Evolutionary conservation across 1,140 invertebrate species (phyloP).

Genomic region (Leptinotarsa undecemlineata): DNA sequence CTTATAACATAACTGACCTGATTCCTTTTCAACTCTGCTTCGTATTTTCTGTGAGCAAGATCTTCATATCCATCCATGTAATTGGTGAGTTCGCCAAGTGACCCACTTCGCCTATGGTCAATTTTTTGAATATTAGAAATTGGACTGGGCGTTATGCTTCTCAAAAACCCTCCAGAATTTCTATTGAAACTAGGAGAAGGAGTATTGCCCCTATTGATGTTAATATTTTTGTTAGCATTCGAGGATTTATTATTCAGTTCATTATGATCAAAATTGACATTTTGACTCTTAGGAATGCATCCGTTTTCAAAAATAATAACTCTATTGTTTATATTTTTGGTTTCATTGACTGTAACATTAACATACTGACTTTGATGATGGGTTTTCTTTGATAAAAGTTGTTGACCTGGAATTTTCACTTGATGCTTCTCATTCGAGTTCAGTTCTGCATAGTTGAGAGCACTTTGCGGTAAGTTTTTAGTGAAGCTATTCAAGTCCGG

Average conservation of each 20-base stretch:
- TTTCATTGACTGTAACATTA: slow-evolving; percentile 52
- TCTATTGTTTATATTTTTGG: slow-evolving; percentile 52
- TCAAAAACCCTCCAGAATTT: slow-evolving; percentile 52
- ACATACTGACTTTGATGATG: slow-evolving; percentile 50
- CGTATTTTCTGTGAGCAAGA: slow-evolving; percentile 56
- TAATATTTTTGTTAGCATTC: slow-evolving; percentile 46
- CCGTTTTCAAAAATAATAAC: slow-evolving; percentile 54
- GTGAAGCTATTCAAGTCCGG: slow-evolving; percentile 57
- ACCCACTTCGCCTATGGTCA: slow-evolving; percentile 52
- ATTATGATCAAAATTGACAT: slow-evolving; percentile 48
- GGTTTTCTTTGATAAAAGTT: slow-evolving; percentile 45
- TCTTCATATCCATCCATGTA: slow-evolving; percentile 54
- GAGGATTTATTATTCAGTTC: slow-evolving; percentile 50
- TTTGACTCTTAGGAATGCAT: slow-evolving; percentile 47
- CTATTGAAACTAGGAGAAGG: slow-evolving; percentile 61
- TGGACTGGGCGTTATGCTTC: slow-evolving; percentile 51
- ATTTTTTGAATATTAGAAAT: slow-evolving; percentile 42
- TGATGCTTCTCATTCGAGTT: slow-evolving; percentile 49
- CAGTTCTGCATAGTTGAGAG: slow-evolving; percentile 53
- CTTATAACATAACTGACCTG: slow-evolving; percentile 44
- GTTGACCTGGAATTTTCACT: slow-evolving; percentile 46
- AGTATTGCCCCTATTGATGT: slow-evolving; percentile 48
- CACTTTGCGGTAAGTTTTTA: slow-evolving; percentile 53
- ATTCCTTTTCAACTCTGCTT: slow-evolving; percentile 59
- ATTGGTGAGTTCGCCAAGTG: slow-evolving; percentile 54